A percentile compares a stretch with the other conserved stretches of the same genome.
These are phyloP conservation scores for Stomatorhinus walkeri DNA, from an alignment of 2,797 vertebrate species.

Conservation along the genomic window DNA sequence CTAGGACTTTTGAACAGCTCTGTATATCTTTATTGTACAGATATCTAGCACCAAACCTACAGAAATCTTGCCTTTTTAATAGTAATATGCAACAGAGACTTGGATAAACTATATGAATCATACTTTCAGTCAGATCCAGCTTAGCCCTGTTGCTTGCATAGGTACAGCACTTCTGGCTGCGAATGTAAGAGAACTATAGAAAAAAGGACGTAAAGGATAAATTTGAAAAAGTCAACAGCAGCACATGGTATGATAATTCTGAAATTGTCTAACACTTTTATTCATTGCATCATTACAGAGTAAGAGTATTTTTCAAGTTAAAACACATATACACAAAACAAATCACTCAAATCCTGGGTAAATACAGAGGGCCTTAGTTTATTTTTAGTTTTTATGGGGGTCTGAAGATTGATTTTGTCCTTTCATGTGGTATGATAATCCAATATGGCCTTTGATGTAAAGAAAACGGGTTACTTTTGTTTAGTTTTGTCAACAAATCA, in stretches of 20 bases:
- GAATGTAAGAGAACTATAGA: not conserved
- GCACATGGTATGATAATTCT: not conserved
- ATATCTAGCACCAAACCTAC: not conserved
- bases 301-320: not conserved
- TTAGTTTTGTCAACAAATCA: not conserved
- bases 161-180: not conserved
- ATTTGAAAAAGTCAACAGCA: not conserved
- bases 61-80: not conserved
- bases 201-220: not conserved
- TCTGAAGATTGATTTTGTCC: not conserved
- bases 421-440: not conserved
- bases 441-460: not conserved
- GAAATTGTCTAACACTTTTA: not conserved
- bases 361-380: not conserved
- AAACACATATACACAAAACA: not conserved
- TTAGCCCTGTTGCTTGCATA: not conserved
- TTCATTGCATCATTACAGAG: not conserved
- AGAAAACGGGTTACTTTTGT: not conserved
- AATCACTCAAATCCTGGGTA: not conserved
- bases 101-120: not conserved
- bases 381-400: slow-evolving; percentile 10
- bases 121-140: not conserved
- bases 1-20: not conserved
- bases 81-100: not conserved
- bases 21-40: not conserved